Evolutionary conservation across 2,888 invertebrate species (phyloP).

Genomic region (Eupsilia transversa): DNA sequence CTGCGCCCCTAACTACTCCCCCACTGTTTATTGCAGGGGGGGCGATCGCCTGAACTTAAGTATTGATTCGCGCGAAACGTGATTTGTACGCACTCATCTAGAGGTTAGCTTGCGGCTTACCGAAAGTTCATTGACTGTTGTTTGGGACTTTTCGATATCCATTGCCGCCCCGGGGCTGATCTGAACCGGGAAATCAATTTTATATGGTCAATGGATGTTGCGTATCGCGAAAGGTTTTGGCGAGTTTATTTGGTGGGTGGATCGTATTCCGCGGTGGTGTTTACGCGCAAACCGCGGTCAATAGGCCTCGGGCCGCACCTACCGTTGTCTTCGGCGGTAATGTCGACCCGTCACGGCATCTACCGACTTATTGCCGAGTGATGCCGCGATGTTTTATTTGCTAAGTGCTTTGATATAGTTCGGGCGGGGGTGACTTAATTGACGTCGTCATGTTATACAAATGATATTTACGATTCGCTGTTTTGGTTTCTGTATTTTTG

Average conservation of each 20-base stretch:
- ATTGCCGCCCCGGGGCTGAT: slow-evolving; percentile 66
- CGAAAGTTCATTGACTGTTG: slow-evolving; percentile 74
- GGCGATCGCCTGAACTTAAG: slow-evolving; percentile 90
- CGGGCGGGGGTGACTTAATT: slow-evolving; percentile 82
- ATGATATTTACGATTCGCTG: slow-evolving; percentile 74
- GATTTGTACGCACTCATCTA: slow-evolving; percentile 91
- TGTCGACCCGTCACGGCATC: slow-evolving; percentile 87
- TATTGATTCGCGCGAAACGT: slow-evolving; percentile 91
- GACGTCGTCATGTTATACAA: slow-evolving; percentile 84
- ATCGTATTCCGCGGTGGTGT: slow-evolving; percentile 80
- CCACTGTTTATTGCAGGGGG: slow-evolving; percentile 88
- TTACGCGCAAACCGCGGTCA: slow-evolving; percentile 88
- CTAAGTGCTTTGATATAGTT: slow-evolving; percentile 85
- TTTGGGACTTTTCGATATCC: slow-evolving; percentile 68
- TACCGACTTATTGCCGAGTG: slow-evolving; percentile 83
- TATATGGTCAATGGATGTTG: slow-evolving; percentile 67
- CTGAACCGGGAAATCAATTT: background rate
- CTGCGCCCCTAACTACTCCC: slow-evolving; percentile 82
- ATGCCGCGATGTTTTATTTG: slow-evolving; percentile 85
- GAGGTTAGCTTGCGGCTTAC: slow-evolving; percentile 85
- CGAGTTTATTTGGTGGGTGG: slow-evolving; percentile 59
- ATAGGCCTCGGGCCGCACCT: slow-evolving; percentile 87
- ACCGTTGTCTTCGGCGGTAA: slow-evolving; percentile 86
- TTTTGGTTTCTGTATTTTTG: slow-evolving; percentile 53
- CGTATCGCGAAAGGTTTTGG: slow-evolving; percentile 50